phyloP scores from a whole-genome alignment of 2,797 vertebrate species.

The Hemibagrus guttatus region DNA sequence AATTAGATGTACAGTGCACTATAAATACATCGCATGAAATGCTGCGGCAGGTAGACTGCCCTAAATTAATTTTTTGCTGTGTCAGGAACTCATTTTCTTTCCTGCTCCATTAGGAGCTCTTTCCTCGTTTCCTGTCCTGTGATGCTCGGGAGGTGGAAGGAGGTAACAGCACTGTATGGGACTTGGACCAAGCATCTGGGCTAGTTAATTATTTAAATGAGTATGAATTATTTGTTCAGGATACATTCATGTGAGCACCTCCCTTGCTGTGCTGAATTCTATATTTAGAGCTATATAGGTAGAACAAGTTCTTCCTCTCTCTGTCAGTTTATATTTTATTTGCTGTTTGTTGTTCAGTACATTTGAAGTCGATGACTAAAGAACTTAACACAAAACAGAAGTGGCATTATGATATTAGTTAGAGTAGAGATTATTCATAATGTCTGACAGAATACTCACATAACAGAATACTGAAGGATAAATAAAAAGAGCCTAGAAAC shows the following conservation, averaged over 20 bases:
- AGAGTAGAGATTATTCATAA: background rate
- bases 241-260: slow-evolving; percentile 62
- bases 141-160: slow-evolving; percentile 43
- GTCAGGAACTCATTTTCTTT: background rate
- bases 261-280: slow-evolving; percentile 64
- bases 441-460: background rate
- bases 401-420: background rate
- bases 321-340: background rate
- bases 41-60: background rate
- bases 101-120: slow-evolving; percentile 40
- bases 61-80: background rate
- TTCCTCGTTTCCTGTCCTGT: slow-evolving; percentile 33
- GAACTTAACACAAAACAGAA: slow-evolving; percentile 22
- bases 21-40: background rate
- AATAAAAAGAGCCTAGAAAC: background rate
- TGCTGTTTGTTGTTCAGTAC: background rate
- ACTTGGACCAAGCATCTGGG: slow-evolving; percentile 55
- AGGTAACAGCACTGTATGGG: slow-evolving; percentile 48
- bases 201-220: slow-evolving; percentile 70
- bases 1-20: background rate
- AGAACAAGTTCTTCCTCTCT: slow-evolving; percentile 46
- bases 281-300: slow-evolving; percentile 67
- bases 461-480: background rate
- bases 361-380: slow-evolving; percentile 27
- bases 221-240: slow-evolving; percentile 73